Percentiles rank a stretch among this genome's conserved stretches.
Conservation (phyloP, 2,888 invertebrate genomes). For the Atrina japonica region DNA sequence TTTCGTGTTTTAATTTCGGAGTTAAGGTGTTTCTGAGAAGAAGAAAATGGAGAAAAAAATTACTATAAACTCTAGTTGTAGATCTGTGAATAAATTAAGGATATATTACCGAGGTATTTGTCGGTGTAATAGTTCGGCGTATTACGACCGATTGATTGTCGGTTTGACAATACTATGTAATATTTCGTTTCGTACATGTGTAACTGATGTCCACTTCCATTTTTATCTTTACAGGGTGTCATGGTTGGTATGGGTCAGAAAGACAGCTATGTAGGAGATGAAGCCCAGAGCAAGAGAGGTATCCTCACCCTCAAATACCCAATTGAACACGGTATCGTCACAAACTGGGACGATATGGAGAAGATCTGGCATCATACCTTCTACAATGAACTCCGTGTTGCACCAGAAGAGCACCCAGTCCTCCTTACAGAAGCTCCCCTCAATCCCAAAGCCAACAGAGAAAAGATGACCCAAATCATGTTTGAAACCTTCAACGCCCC, state of each 20-base stretch:
- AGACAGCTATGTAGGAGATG: conserved; percentile 73
- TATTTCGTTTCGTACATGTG: too few relatives aligned
- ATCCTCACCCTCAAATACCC: conserved; percentile 74
- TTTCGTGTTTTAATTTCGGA: too few relatives aligned
- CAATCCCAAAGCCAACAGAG: conserved; percentile 90
- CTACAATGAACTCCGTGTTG: conserved; percentile 86
- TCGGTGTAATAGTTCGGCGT: too few relatives aligned
- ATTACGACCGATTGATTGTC: too few relatives aligned
- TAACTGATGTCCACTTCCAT: too few relatives aligned
- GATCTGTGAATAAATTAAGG: too few relatives aligned
- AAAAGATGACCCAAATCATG: conserved; percentile 84
- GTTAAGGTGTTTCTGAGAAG: too few relatives aligned
- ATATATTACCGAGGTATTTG: too few relatives aligned
- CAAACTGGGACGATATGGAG: conserved; percentile 78
- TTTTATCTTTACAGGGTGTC: conserved; percentile 36
- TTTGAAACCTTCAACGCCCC: conserved; percentile 42
- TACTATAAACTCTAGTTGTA: too few relatives aligned
- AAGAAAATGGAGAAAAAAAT: too few relatives aligned
- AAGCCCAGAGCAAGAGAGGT: conserved; percentile 74
- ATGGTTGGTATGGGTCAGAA: conserved; percentile 72
- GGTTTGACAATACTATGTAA: too few relatives aligned
- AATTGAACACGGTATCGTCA: conserved; percentile 74
- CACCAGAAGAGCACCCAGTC: conserved; percentile 96
- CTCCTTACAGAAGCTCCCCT: conserved; percentile 88
- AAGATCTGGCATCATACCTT: conserved; percentile 80